phyloP scores from a whole-genome alignment of 1,140 invertebrate species.

The Diuraphis noxia region DNA sequence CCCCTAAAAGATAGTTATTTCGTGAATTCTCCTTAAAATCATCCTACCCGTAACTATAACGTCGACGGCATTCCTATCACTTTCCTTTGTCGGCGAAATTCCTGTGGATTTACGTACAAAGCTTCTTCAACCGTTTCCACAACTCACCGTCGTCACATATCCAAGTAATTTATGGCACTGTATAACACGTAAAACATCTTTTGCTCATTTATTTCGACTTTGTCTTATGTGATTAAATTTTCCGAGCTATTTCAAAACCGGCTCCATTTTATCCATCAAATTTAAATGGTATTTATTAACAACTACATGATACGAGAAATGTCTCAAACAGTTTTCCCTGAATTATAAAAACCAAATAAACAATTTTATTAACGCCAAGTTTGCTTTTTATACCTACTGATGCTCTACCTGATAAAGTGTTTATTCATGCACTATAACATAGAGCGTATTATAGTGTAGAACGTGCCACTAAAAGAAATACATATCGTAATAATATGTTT shows the following conservation, averaged over 20 bases:
- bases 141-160: background rate
- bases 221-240: background rate
- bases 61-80: background rate
- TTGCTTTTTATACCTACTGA: background rate
- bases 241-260: background rate
- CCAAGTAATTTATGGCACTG: background rate
- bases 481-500: too few relatives aligned
- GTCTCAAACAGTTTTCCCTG: background rate
- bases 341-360: background rate
- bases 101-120: background rate
- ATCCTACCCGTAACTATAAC: background rate
- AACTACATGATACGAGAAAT: background rate
- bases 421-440: background rate
- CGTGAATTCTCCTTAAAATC: background rate
- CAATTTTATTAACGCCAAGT: background rate
- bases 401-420: background rate
- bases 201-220: background rate
- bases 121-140: background rate
- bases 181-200: background rate
- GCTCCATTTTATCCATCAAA: background rate
- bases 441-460: background rate
- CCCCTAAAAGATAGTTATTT: background rate
- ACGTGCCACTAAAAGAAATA: background rate
- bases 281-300: background rate
- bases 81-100: background rate